These are phyloP conservation scores for Onychostruthus taczanowskii DNA, from an alignment of 2,113 vertebrate genomes.

Conservation along the genomic window DNA sequence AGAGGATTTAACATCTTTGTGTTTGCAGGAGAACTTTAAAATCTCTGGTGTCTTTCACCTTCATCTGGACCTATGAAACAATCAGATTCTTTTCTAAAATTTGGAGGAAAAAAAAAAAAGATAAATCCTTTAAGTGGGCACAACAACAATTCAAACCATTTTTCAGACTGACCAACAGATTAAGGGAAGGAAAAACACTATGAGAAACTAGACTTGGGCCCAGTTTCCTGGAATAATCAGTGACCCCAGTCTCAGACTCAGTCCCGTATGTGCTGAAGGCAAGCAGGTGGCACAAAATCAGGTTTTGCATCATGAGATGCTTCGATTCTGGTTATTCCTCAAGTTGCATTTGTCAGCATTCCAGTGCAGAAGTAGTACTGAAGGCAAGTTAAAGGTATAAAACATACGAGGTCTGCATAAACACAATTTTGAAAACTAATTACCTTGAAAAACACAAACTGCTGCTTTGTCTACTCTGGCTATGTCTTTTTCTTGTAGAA, in stretches of 20 bases:
- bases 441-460: not conserved
- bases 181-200: not conserved
- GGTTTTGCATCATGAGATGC: not conserved
- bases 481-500: not conserved
- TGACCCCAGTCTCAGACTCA: not conserved
- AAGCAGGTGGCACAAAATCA: not conserved
- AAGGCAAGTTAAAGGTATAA: not conserved
- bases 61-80: not conserved
- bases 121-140: not conserved
- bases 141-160: not conserved
- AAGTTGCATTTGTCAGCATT: not conserved
- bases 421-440: not conserved
- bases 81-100: not conserved
- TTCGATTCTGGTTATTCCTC: not conserved
- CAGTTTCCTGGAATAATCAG: not conserved
- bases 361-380: not conserved
- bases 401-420: not conserved
- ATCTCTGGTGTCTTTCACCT: not conserved
- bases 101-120: not conserved
- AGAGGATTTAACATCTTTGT: not conserved
- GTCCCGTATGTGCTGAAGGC: not conserved
- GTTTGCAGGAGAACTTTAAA: not conserved
- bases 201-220: not conserved
- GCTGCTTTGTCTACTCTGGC: not conserved
- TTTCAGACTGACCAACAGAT: not conserved